Base-by-base conservation (phyloP, 2,113 vertebrate species). In the Otocyon megalotis region DNA sequence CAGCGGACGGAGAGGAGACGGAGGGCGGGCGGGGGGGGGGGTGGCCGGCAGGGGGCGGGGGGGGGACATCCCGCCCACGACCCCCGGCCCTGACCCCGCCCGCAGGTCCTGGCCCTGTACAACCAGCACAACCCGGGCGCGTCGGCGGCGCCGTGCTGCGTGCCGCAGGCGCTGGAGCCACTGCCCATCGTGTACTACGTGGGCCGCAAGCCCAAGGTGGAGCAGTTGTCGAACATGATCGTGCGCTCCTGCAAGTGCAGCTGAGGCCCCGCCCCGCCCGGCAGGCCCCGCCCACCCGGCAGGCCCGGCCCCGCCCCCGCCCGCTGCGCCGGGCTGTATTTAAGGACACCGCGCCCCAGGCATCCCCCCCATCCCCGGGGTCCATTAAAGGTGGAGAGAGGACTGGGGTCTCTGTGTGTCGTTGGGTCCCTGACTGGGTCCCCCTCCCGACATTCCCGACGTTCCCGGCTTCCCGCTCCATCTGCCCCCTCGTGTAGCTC, bases 101-200 rank as follows among this genome's bases (percentile, higher is more conserved):
- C 65, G 72, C 98, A 99, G 99, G 99, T 99, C 97, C 97, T 99
- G 98, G 99, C 99, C 53, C 97, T 99, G 90, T 99, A 99, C 97
- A 99, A 99, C 96, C 99, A 99, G 97, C 99, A 99, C 98, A 99
- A 99, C 95, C 99, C 99, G 0, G 99, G 99, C 28, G 99, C 99
- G 3, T 99, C 99, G n/a, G 99, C 99, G 58, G 99, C 99, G 62
- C 99, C 99, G 2, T 99, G 99, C 98, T 99, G 99, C 3, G 99
- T 99, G 10, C 99, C 99, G 13, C 98, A 99, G 94, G 97, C 97
- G 8, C 98, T 99, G 95, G 99, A 99, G 15, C 99, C 99, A 0
- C 98, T 99, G 97, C 98, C 99, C 56, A 99, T 99, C 94, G 97
- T 99, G n/a, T 99, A 99, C 98, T 99, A 99, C 65, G 99, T 99